phyloP scores from a whole-genome alignment of 2,888 invertebrate species.

The Gymnocheta viridis region DNA sequence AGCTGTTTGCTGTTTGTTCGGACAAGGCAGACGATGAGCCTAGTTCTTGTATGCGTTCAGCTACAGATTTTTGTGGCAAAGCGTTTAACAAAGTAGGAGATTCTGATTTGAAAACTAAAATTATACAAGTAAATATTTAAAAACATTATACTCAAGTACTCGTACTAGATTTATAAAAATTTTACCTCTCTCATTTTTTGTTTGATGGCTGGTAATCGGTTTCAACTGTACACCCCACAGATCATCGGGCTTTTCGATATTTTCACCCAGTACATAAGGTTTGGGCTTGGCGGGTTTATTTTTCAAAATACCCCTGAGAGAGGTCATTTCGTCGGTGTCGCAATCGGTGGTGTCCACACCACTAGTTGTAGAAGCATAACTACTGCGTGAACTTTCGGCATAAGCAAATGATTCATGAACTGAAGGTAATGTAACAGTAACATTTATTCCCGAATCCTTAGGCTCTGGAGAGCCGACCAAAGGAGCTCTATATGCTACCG shows the following conservation, averaged over 20 bases:
- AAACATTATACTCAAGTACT: background rate
- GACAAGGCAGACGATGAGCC: constrained; percentile 71
- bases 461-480: constrained; percentile 73
- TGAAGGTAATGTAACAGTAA: constrained; percentile 77
- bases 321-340: constrained; percentile 82
- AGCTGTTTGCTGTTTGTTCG: constrained; percentile 81
- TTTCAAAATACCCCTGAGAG: constrained; percentile 87
- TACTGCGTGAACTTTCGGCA: constrained; percentile 72
- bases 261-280: constrained; percentile 88
- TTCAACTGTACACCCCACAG: constrained; percentile 84
- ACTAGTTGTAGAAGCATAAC: constrained; percentile 78
- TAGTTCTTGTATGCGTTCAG: constrained; percentile 82
- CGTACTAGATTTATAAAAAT: too few species aligned
- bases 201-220: constrained; percentile 75
- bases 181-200: constrained; percentile 67
- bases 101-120: constrained; percentile 68
- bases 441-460: constrained; percentile 60
- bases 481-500: constrained; percentile 76
- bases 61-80: constrained; percentile 78
- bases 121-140: constrained; percentile 38
- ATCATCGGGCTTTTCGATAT: constrained; percentile 82
- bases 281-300: constrained; percentile 89
- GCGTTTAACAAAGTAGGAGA: constrained; percentile 61
- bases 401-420: constrained; percentile 70
- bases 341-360: constrained; percentile 78